phyloP scores from a whole-genome alignment of 2,113 vertebrate species.

The Pelusios castaneus region DNA sequence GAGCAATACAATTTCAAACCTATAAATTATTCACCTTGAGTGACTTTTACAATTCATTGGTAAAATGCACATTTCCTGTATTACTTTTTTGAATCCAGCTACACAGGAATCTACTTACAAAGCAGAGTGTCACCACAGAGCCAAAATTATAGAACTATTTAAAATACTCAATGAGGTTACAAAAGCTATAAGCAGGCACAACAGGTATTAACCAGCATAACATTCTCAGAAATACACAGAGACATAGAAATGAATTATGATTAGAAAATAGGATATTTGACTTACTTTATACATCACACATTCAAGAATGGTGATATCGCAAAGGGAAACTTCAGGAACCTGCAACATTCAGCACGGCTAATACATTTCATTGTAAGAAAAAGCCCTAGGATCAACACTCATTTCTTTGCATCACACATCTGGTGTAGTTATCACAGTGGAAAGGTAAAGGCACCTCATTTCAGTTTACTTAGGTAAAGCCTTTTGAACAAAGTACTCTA shows the following conservation, averaged over 20 bases:
- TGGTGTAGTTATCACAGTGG: slow-evolving; percentile 30
- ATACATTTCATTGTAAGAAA: background rate
- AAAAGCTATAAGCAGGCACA: background rate
- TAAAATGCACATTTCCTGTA: background rate
- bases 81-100: background rate
- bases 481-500: slow-evolving; percentile 34
- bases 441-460: slow-evolving; percentile 62
- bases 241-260: background rate
- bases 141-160: background rate
- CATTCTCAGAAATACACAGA: background rate
- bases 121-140: background rate
- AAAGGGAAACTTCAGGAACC: background rate
- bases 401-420: slow-evolving; percentile 15
- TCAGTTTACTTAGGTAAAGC: background rate
- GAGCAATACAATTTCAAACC: background rate
- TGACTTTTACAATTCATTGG: background rate
- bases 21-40: background rate
- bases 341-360: background rate
- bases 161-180: background rate
- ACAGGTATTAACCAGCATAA: background rate
- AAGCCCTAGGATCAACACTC: slow-evolving; percentile 6
- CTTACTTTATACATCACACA: slow-evolving; percentile 54
- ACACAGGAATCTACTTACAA: background rate
- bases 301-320: background rate
- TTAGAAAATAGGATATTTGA: background rate